Base-by-base conservation (phyloP, 30 jellyfish, hydroid and myxozoan genomes). In the Pseudorhiza aurosa region DNA sequence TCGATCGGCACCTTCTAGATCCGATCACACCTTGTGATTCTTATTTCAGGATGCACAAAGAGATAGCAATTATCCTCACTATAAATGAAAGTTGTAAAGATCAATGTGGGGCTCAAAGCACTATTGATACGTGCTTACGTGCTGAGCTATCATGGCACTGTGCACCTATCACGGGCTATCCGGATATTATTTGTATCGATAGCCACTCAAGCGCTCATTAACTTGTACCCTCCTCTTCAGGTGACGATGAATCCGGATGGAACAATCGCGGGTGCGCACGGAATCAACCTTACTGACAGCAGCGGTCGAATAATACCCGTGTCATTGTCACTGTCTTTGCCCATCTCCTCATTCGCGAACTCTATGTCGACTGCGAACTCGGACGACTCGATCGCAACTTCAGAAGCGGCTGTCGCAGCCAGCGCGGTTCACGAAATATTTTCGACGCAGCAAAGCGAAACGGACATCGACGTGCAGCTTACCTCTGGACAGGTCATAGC, bases 171-270 rank as follows among this genome's bases (percentile, higher is more conserved):
- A n/a, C n/a, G n/a, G n/a, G n/a, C n/a, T n/a, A n/a, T n/a, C n/a
- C n/a, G n/a, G n/a, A n/a, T n/a, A n/a, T n/a, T n/a, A n/a, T n/a
- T n/a, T n/a, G n/a, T n/a, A n/a, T n/a, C n/a, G n/a, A n/a, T n/a
- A n/a, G n/a, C n/a, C n/a, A n/a, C n/a, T n/a, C n/a, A n/a, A n/a
- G n/a, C n/a, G n/a, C n/a, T n/a, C n/a, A n/a, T n/a, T n/a, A n/a
- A n/a, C n/a, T n/a, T n/a, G n/a, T n/a, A n/a, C n/a, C n/a, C n/a
- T n/a, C n/a, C 24, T 28, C n/a, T 32, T 8, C 80, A 91, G 98
- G 98, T 92, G 9, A 92, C 98, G 31, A 74, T 92, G 94, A 92
- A 92, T 78, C 92, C 98, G 19, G 98, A 92, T 65, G 98, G 98
- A 37, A 92, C 98, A 11, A 92, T 92, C 14, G 97, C 98, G 2